A percentile compares a stretch with the other conserved stretches of the same genome.
phyloP scores from a whole-genome alignment of 1,140 invertebrate species.

The Rhyzopertha dominica region DNA sequence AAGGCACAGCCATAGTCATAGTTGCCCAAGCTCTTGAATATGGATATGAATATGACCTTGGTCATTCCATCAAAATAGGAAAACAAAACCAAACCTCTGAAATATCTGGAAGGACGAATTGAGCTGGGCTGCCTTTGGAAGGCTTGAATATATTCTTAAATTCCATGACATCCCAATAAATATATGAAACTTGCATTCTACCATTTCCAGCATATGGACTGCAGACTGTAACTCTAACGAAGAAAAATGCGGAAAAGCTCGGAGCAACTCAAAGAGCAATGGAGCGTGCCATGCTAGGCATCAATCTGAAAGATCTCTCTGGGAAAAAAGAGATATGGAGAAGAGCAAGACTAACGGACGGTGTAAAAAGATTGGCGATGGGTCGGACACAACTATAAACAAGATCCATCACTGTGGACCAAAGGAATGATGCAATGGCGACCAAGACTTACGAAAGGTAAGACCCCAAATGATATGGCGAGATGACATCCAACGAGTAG shows the following conservation, averaged over 20 bases:
- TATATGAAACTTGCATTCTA: constrained; percentile 12
- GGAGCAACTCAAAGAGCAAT: constrained; percentile 14
- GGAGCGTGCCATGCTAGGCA: constrained; percentile 16
- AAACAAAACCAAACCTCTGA: no score
- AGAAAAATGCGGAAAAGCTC: constrained; percentile 9
- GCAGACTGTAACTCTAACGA: constrained; percentile 17
- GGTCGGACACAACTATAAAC: no score
- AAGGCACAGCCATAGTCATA: no score
- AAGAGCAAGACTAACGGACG: neutral
- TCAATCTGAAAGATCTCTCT: constrained; percentile 9
- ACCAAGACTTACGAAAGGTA: neutral
- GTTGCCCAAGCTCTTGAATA: no score
- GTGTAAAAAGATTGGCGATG: no score
- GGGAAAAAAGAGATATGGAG: constrained; percentile 6
- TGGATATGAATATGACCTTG: no score
- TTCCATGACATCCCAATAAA: constrained; percentile 6
- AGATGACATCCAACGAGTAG: no score
- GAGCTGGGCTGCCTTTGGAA: constrained; percentile 9
- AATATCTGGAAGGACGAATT: no score
- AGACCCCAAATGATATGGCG: no score
- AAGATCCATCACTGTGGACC: constrained; percentile 9
- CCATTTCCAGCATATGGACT: constrained; percentile 16
- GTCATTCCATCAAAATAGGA: no score
- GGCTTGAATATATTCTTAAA: constrained; percentile 9
- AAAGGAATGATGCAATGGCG: constrained; percentile 6